Percentiles rank a stretch among this genome's conserved stretches.
These are phyloP conservation scores for Mactromeris polynyma DNA, from an alignment of 2,888 invertebrate genomes.

Conservation along the genomic window DNA sequence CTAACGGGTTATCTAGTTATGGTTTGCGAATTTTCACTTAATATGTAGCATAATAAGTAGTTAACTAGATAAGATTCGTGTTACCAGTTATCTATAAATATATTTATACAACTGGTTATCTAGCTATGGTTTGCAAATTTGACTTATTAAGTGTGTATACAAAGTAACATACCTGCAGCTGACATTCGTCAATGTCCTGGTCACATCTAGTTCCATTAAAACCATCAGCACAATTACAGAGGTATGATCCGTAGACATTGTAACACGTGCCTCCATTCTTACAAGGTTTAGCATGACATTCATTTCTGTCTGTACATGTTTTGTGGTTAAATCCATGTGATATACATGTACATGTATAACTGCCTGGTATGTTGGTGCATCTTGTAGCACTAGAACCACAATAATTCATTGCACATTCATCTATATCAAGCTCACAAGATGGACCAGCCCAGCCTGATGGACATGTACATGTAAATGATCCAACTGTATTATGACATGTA, in stretches of 20 bases:
- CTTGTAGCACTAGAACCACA: conserved; percentile 23
- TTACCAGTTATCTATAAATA: too few relatives aligned
- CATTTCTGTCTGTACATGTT: conserved; percentile 41
- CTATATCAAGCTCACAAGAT: conserved; percentile 9
- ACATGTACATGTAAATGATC: conserved; percentile 30
- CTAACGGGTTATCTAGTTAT: too few relatives aligned
- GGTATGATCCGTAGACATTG: conserved; percentile 41
- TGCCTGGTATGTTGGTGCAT: conserved; percentile 48
- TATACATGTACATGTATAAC: conserved; percentile 59
- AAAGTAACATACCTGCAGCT: background rate
- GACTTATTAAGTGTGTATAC: too few relatives aligned
- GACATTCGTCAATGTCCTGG: conserved; percentile 27
- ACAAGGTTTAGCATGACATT: conserved; percentile 28
- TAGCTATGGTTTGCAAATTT: too few relatives aligned
- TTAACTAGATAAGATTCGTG: too few relatives aligned
- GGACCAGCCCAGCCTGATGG: conserved; percentile 4
- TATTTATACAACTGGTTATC: too few relatives aligned
- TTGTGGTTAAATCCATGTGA: conserved; percentile 29
- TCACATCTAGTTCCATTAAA: conserved; percentile 38
- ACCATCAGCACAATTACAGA: conserved; percentile 58
- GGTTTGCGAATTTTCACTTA: too few relatives aligned
- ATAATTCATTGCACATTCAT: conserved; percentile 5
- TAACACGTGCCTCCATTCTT: conserved; percentile 46
- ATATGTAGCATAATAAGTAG: too few relatives aligned
- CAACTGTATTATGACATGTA: conserved; percentile 20